Percentiles rank a stretch among this genome's conserved stretches.
phyloP scores from a whole-genome alignment of 2,888 invertebrate genomes.

The Eupithecia dodoneata region DNA sequence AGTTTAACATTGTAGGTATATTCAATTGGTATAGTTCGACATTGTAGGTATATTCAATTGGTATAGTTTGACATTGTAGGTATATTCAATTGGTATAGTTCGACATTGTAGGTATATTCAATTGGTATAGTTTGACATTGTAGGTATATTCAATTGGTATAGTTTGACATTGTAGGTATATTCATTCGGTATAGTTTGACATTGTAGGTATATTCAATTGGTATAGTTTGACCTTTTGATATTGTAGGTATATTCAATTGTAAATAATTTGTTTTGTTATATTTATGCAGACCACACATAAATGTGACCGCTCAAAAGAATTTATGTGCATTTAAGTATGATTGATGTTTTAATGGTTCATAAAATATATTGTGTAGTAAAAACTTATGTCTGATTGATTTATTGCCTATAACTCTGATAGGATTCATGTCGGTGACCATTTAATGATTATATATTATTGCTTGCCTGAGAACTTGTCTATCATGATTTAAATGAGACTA shows the following conservation, averaged over 20 bases:
- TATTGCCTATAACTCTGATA: slow-evolving; percentile 24
- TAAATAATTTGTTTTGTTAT: slow-evolving; percentile 36
- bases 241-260: slow-evolving; percentile 15
- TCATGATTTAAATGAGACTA: not conserved
- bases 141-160: slow-evolving; percentile 15
- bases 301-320: slow-evolving; percentile 63
- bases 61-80: slow-evolving; percentile 8
- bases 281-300: slow-evolving; percentile 37
- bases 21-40: slow-evolving; percentile 13
- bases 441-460: not conserved
- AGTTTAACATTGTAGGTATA: slow-evolving; percentile 13
- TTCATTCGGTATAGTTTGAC: slow-evolving; percentile 13
- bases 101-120: slow-evolving; percentile 16
- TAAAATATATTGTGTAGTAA: slow-evolving; percentile 65
- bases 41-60: slow-evolving; percentile 17
- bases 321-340: slow-evolving; percentile 65
- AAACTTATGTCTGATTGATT: slow-evolving; percentile 45
- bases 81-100: slow-evolving; percentile 12
- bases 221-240: slow-evolving; percentile 10
- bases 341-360: slow-evolving; percentile 59
- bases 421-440: slow-evolving; percentile 7
- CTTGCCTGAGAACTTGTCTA: not conserved
- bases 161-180: slow-evolving; percentile 12
- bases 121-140: slow-evolving; percentile 13
- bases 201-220: slow-evolving; percentile 14